Percentiles rank a stretch among this genome's conserved stretches.
Evolutionary conservation across 2,113 vertebrate genomes (phyloP).

Genomic region (Etheostoma cragini): DNA sequence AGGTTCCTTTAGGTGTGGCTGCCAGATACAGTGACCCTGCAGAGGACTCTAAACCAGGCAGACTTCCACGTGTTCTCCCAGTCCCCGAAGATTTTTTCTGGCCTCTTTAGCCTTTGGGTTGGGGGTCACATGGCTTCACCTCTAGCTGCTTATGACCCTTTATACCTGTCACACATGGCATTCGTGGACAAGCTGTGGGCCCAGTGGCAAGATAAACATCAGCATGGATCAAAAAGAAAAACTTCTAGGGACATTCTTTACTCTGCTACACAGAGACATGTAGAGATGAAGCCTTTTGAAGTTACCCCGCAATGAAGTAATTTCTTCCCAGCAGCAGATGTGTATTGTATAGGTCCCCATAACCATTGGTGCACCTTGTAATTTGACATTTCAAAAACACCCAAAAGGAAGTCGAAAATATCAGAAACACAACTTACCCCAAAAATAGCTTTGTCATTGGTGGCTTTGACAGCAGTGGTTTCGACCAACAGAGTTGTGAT

Average conservation of each 20-base stretch:
- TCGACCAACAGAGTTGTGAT: conserved; percentile 38
- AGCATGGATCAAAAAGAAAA: conserved; percentile 6
- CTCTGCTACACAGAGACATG: conserved; percentile 32
- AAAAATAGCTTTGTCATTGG: background rate
- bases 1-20: conserved; percentile 50
- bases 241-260: background rate
- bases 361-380: conserved; percentile 73
- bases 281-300: conserved; percentile 68
- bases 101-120: conserved; percentile 70
- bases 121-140: conserved; percentile 73
- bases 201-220: conserved; percentile 68
- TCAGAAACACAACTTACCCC: background rate
- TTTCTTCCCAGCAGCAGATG: conserved; percentile 48
- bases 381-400: conserved; percentile 48
- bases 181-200: conserved; percentile 73
- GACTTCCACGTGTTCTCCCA: conserved; percentile 66
- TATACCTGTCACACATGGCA: conserved; percentile 72
- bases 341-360: conserved; percentile 67
- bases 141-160: conserved; percentile 69
- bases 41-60: conserved; percentile 54
- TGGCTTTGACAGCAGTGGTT: conserved; percentile 20
- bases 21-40: conserved; percentile 67
- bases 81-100: conserved; percentile 58
- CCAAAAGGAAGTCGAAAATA: background rate
- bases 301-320: conserved; percentile 53